phyloP scores from a whole-genome alignment of 1,140 invertebrate species.

The Caenorhabditis inopinata region DNA sequence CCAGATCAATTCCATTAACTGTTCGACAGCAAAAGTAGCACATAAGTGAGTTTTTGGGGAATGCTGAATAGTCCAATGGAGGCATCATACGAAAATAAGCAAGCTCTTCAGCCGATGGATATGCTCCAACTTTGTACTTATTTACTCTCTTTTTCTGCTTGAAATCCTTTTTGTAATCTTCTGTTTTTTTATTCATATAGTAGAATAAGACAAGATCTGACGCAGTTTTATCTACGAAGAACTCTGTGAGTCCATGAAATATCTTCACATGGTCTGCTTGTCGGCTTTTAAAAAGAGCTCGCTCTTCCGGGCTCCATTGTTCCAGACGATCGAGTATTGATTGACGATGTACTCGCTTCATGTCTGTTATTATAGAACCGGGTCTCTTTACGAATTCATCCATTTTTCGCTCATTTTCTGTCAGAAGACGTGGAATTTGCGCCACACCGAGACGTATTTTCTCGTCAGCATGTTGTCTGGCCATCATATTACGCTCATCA shows the following conservation, averaged over 20 bases:
- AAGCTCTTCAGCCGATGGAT: constrained; percentile 1
- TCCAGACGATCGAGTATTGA: neutral
- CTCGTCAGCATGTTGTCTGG: neutral
- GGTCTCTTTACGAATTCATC: neutral
- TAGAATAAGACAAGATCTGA: neutral
- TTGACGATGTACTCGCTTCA: neutral
- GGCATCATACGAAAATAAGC: constrained; percentile 13
- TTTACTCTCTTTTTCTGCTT: neutral
- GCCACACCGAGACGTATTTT: neutral
- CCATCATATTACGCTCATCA: neutral
- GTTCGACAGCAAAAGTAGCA: constrained; percentile 19
- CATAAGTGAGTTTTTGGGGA: constrained; percentile 7
- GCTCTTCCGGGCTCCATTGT: neutral
- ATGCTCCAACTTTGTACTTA: constrained; percentile 2
- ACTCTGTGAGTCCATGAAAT: neutral
- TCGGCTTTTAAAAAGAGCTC: neutral
- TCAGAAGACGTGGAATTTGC: neutral
- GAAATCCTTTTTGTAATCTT: constrained; percentile 6
- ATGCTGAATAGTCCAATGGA: neutral
- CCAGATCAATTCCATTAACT: neutral
- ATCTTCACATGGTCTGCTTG: constrained; percentile 22
- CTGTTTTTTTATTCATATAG: constrained; percentile 13
- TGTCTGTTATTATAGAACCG: neutral
- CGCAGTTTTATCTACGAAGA: neutral
- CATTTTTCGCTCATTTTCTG: neutral